phyloP scores from a whole-genome alignment of 2,797 vertebrate genomes.

The Pelobates cultripes region DNA sequence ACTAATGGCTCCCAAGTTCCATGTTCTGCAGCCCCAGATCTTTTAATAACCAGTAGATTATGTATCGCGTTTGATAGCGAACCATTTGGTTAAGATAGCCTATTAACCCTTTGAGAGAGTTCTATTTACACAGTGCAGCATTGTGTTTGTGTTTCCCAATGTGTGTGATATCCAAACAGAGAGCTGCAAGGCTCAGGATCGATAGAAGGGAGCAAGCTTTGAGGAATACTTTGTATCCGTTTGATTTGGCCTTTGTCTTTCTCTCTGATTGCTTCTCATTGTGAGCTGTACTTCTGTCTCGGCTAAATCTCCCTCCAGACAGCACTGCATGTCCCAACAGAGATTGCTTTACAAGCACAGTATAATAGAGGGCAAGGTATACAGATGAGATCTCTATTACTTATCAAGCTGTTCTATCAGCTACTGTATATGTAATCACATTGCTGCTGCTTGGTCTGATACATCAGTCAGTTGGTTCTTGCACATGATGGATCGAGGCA shows the following conservation, averaged over 20 bases:
- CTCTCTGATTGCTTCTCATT: conserved; percentile 46
- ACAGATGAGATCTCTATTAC: conserved; percentile 43
- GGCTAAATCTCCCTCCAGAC: conserved; percentile 27
- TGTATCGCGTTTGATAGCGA: neutral
- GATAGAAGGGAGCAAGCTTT: neutral
- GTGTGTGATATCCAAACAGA: neutral
- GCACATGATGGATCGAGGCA: too few species aligned
- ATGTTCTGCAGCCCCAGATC: neutral
- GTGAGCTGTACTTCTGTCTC: conserved; percentile 14
- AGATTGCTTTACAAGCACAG: conserved; percentile 45
- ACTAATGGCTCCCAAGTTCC: too few species aligned
- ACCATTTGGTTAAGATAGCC: neutral
- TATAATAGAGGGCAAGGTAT: conserved; percentile 41
- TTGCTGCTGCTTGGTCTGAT: too few species aligned
- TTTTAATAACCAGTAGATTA: neutral
- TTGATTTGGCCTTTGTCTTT: neutral
- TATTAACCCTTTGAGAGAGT: neutral
- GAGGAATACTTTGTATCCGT: conserved; percentile 6
- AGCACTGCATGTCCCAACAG: conserved; percentile 25
- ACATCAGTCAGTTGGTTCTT: too few species aligned
- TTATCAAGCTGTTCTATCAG: conserved; percentile 37
- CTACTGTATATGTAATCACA: neutral
- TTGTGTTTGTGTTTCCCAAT: neutral
- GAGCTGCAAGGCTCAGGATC: neutral
- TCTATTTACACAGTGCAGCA: neutral